A percentile compares a stretch with the other conserved stretches of the same genome.
Evolutionary conservation across 2,797 vertebrate species (phyloP).

Genomic region (Glossophaga mutica): DNA sequence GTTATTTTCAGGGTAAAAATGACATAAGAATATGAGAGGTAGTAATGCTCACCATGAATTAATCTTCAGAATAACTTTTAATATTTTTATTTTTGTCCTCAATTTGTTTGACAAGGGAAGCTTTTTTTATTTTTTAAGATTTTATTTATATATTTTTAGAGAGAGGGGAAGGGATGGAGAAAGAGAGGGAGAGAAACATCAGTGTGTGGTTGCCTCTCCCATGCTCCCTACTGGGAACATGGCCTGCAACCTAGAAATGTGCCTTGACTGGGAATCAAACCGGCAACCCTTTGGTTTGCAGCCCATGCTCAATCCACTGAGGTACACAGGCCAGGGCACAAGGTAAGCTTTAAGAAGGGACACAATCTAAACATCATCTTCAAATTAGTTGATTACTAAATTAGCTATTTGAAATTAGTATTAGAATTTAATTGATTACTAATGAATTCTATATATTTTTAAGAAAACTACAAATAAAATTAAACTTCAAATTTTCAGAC

Average conservation of each 20-base stretch:
- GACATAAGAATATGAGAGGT: not conserved
- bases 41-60: not conserved
- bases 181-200: too few relatives aligned
- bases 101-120: not conserved
- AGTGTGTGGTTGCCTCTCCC: too few relatives aligned
- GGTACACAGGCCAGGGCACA: too few relatives aligned
- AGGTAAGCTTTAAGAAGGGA: not conserved
- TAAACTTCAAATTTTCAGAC: not conserved
- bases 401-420: not conserved
- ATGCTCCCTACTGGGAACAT: too few relatives aligned
- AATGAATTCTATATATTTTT: not conserved
- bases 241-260: too few relatives aligned
- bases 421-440: not conserved
- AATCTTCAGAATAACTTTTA: not conserved
- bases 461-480: conserved; percentile 22
- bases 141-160: too few relatives aligned
- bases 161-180: too few relatives aligned
- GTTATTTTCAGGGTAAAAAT: not conserved
- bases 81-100: not conserved
- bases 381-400: not conserved
- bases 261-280: too few relatives aligned
- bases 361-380: not conserved
- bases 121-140: too few relatives aligned
- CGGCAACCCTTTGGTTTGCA: too few relatives aligned
- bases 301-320: too few relatives aligned